Evolutionary conservation across 1,140 invertebrate species (phyloP), one percentile per base, ranked within the genome.

Genomic region (Drosophila nannoptera): DNA sequence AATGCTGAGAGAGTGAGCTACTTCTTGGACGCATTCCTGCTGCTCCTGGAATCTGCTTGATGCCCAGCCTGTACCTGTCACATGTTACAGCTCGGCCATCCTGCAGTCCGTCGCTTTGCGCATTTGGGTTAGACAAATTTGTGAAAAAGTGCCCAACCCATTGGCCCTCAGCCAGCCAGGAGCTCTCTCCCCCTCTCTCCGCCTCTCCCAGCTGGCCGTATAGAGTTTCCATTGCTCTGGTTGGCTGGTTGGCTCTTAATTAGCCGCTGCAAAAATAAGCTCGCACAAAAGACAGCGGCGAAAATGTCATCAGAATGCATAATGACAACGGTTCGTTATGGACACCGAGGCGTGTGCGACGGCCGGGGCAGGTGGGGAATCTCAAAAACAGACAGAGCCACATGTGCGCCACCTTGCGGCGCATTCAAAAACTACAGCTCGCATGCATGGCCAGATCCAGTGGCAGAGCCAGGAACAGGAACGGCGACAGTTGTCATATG

Each of bases 241-340:
- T 56, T 72, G 64, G 46, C 56, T 60, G 62, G 43, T 49, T 61
- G 45, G 16, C 74, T 72, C 74, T 82, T 82, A 81, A 81, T 81
- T 81, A 81, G 78, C 70, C 66, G 74, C 50, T 73, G 64, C 70
- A 66, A 77, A 69, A 81, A 77, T 69, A 64, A 77, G 71, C 72
- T 74, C 61, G 22, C 54, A 82, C 78, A 77, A 74, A 75, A 71
- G 56, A 53, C 72, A 73, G 58, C 69, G 46, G 74, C 70, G 54
- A 77, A 77, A 81, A 81, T 82, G 75, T 81, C 78, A 81, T 81
- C 78, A 82, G 78, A 81, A 81, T 81, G 78, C 78, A 81, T 81
- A 81, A 81, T 81, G 78, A 77, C 78, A 77, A 75, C 72, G 59
- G 62, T 60, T 58, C 54, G 56, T 67, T 56, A 46, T 53, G 50